Percentiles rank a stretch among this genome's conserved stretches.
These are phyloP conservation scores for Ridgeia piscesae DNA, from an alignment of 1,140 invertebrate species.

Conservation along the genomic window DNA sequence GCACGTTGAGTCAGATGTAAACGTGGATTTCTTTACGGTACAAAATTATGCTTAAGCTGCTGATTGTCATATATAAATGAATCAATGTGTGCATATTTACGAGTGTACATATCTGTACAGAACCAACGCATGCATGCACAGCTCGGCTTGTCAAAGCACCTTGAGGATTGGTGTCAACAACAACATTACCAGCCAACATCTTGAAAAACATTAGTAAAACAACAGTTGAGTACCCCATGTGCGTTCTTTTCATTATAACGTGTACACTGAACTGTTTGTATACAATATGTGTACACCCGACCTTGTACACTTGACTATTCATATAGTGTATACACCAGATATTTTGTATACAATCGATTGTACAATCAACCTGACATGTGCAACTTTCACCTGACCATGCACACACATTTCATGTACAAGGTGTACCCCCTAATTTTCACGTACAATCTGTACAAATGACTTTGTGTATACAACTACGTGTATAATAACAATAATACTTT, in stretches of 20 bases:
- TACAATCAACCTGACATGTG: not conserved
- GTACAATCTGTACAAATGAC: not conserved
- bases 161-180: not conserved
- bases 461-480: not conserved
- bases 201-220: not conserved
- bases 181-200: not conserved
- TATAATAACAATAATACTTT: conserved; percentile 7
- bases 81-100: not conserved
- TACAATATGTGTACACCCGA: no score
- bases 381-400: not conserved
- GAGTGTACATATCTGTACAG: not conserved
- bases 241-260: not conserved
- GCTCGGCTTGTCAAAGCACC: not conserved
- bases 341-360: no score
- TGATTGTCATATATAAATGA: not conserved
- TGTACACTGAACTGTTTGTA: not conserved
- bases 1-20: no score
- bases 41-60: not conserved
- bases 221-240: not conserved
- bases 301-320: not conserved
- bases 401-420: not conserved
- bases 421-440: not conserved
- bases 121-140: not conserved
- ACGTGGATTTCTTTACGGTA: no score
- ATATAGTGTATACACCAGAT: not conserved